These are phyloP conservation scores for Lamellibrachia columna DNA, from an alignment of 2,888 invertebrate species.

Conservation along the genomic window DNA sequence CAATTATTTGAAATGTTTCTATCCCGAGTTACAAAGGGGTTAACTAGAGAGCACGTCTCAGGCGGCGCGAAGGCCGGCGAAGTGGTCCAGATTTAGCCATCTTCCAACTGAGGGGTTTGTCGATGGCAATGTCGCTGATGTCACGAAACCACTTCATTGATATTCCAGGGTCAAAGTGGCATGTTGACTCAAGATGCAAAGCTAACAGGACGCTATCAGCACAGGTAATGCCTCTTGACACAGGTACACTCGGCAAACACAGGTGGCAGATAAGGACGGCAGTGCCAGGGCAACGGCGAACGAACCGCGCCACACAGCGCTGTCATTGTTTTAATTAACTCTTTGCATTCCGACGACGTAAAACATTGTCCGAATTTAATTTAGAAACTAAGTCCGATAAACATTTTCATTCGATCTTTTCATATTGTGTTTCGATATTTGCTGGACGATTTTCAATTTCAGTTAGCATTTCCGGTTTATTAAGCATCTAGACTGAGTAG, in stretches of 20 bases:
- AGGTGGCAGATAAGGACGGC: neutral
- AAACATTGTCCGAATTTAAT: neutral
- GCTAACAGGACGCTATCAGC: slow-evolving; percentile 10
- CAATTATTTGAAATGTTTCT: neutral
- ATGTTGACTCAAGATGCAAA: slow-evolving; percentile 16
- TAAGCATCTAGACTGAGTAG: neutral
- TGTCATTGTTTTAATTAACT: slow-evolving; percentile 7
- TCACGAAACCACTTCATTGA: slow-evolving; percentile 6
- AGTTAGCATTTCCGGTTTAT: neutral
- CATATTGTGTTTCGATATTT: neutral
- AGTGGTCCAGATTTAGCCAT: neutral
- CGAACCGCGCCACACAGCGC: neutral
- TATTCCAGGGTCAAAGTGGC: slow-evolving; percentile 16
- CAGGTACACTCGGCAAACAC: neutral
- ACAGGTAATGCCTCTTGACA: slow-evolving; percentile 10
- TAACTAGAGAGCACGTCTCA: neutral
- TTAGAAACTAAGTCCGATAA: neutral
- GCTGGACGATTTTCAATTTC: neutral
- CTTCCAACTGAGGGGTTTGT: neutral
- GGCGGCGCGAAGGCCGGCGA: neutral
- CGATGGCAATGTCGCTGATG: neutral
- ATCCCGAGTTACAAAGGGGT: neutral
- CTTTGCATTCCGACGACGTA: neutral
- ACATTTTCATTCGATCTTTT: neutral
- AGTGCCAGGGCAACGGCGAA: neutral